A percentile compares a stretch with the other conserved stretches of the same genome.
phyloP scores from a whole-genome alignment of 2,888 invertebrate species.

The Magallana nippona region DNA sequence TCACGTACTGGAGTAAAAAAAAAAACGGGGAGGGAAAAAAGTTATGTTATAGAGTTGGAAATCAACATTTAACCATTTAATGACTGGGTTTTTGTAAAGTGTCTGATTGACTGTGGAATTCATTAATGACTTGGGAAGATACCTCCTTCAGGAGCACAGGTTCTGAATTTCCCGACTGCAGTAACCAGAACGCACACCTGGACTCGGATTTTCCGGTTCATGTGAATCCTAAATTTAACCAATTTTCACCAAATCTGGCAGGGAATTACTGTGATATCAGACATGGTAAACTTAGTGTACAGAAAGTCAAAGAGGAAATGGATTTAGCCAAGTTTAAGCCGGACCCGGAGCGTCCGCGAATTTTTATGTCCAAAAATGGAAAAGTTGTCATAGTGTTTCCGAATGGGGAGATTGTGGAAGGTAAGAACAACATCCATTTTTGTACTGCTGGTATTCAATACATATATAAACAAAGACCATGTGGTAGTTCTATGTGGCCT shows the following conservation, averaged over 20 bases:
- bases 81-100: not conserved
- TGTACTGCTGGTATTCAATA: too few species aligned
- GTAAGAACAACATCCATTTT: slow-evolving; percentile 56
- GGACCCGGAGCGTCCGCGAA: slow-evolving; percentile 70
- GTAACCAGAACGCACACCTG: not conserved
- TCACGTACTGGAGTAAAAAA: not conserved
- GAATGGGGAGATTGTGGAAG: slow-evolving; percentile 75
- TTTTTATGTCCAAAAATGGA: slow-evolving; percentile 75
- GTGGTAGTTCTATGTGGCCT: too few species aligned
- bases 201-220: not conserved
- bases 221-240: not conserved
- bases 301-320: slow-evolving; percentile 47
- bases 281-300: slow-evolving; percentile 41
- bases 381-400: slow-evolving; percentile 76
- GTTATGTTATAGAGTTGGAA: not conserved
- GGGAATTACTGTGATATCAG: slow-evolving; percentile 38
- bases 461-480: too few species aligned
- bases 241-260: slow-evolving; percentile 32
- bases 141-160: not conserved
- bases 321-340: slow-evolving; percentile 61
- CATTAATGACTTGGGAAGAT: slow-evolving; percentile 18
- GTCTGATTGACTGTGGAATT: not conserved
- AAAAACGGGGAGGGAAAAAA: not conserved
- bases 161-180: not conserved
- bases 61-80: slow-evolving; percentile 14